Evolutionary conservation across 2,113 vertebrate species (phyloP).

Genomic region (Cyphomyrus discorhynchus): DNA sequence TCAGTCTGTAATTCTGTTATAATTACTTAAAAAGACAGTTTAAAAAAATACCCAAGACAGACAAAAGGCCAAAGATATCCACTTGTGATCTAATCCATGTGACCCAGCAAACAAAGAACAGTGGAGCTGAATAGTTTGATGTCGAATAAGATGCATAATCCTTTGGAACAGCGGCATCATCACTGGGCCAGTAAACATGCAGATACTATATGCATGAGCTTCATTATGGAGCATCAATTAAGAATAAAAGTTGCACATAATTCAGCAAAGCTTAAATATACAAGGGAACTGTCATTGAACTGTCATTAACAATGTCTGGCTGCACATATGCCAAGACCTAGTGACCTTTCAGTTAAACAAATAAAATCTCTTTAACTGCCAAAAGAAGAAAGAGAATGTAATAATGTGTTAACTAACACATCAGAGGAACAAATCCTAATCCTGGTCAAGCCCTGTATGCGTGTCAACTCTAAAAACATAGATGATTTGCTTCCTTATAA

Average conservation of each 20-base stretch:
- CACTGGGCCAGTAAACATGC: neutral
- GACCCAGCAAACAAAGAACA: neutral
- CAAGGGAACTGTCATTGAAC: neutral
- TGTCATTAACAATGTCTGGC: neutral
- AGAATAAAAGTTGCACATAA: neutral
- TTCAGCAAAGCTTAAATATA: neutral
- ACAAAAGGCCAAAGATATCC: neutral
- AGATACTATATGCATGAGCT: neutral
- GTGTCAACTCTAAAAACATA: neutral
- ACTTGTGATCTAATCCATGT: neutral
- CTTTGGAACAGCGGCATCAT: neutral
- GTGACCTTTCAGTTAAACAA: neutral
- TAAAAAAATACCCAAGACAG: neutral
- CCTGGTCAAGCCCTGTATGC: neutral
- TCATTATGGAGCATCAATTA: neutral
- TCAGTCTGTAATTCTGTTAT: neutral
- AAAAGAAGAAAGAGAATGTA: neutral
- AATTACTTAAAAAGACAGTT: neutral
- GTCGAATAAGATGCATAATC: neutral
- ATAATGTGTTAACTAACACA: neutral
- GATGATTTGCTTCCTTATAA: neutral
- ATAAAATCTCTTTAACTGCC: neutral
- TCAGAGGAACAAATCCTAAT: neutral
- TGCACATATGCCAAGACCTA: neutral
- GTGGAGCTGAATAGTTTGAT: neutral